These are phyloP conservation scores for Drosophila asahinai DNA, from an alignment of 1,140 invertebrate genomes.

Conservation along the genomic window DNA sequence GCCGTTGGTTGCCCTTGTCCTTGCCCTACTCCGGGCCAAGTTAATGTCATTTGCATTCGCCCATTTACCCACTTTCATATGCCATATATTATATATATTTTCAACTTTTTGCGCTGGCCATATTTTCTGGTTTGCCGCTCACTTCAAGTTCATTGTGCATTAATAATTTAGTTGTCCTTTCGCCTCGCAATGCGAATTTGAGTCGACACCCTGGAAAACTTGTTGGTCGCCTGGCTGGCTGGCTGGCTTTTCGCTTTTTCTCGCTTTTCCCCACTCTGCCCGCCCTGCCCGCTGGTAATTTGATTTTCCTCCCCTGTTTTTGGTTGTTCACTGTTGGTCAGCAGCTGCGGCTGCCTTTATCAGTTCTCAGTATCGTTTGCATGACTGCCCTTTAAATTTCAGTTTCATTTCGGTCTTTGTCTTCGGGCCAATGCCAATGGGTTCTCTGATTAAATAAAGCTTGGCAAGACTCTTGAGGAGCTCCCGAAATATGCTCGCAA, in stretches of 20 bases:
- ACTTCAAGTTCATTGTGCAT: constrained; percentile 80
- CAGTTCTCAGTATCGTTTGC: constrained; percentile 42
- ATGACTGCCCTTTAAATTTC: constrained; percentile 40
- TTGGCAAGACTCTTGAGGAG: neutral
- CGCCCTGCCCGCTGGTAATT: constrained; percentile 44
- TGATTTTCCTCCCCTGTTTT: constrained; percentile 58
- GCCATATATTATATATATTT: constrained; percentile 11
- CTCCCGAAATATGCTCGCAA: neutral
- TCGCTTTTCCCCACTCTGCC: neutral
- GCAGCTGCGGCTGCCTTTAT: constrained; percentile 38
- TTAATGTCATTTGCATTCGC: constrained; percentile 66
- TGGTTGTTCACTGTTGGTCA: constrained; percentile 41
- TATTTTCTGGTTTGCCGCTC: constrained; percentile 72
- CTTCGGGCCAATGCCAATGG: constrained; percentile 3
- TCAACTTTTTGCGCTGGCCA: constrained; percentile 55
- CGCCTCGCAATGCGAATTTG: constrained; percentile 41
- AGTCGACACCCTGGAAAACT: constrained; percentile 55
- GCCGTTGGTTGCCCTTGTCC: constrained; percentile 38
- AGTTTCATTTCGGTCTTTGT: constrained; percentile 22
- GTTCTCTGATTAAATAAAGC: constrained; percentile 16
- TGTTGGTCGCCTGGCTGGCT: constrained; percentile 33
- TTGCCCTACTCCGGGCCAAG: constrained; percentile 28
- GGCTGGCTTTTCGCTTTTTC: constrained; percentile 21
- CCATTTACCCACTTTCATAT: constrained; percentile 29
- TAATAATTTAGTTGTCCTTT: constrained; percentile 80